These are phyloP conservation scores for Andrena cerasifolii DNA, from an alignment of 1,140 invertebrate genomes.

Conservation along the genomic window DNA sequence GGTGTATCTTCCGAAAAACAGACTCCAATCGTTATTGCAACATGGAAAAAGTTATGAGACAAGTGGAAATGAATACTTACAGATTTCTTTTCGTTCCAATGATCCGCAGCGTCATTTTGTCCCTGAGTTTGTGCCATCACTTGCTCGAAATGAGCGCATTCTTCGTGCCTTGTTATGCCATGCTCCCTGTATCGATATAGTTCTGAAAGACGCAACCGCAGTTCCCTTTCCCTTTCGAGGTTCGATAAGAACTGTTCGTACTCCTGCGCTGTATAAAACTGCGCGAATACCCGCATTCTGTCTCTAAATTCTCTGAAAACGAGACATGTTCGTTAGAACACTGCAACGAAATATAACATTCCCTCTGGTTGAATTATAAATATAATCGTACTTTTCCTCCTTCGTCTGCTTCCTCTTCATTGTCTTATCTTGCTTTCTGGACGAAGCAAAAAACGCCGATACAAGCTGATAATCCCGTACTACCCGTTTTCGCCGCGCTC, in stretches of 20 bases:
- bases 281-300: constrained; percentile 91
- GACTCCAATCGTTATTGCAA: constrained; percentile 16
- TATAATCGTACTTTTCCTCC: constrained; percentile 87
- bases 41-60: neutral
- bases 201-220: constrained; percentile 91
- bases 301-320: constrained; percentile 88
- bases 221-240: constrained; percentile 91
- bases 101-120: constrained; percentile 75
- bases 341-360: constrained; percentile 23
- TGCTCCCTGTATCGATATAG: constrained; percentile 91
- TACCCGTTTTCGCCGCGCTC: constrained; percentile 93
- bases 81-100: constrained; percentile 83
- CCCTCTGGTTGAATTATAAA: neutral
- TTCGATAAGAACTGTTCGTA: constrained; percentile 90
- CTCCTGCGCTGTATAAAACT: constrained; percentile 93
- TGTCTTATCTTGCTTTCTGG: constrained; percentile 81
- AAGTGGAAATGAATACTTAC: constrained; percentile 81
- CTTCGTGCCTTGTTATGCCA: constrained; percentile 90
- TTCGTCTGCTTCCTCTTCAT: constrained; percentile 86
- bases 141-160: constrained; percentile 92
- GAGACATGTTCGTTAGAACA: constrained; percentile 7
- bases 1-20: constrained; percentile 2
- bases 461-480: constrained; percentile 94
- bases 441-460: constrained; percentile 88
- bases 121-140: constrained; percentile 80